These are phyloP conservation scores for Galeopsomyia nigrocyanea DNA, from an alignment of 2,888 invertebrate species.

Conservation along the genomic window DNA sequence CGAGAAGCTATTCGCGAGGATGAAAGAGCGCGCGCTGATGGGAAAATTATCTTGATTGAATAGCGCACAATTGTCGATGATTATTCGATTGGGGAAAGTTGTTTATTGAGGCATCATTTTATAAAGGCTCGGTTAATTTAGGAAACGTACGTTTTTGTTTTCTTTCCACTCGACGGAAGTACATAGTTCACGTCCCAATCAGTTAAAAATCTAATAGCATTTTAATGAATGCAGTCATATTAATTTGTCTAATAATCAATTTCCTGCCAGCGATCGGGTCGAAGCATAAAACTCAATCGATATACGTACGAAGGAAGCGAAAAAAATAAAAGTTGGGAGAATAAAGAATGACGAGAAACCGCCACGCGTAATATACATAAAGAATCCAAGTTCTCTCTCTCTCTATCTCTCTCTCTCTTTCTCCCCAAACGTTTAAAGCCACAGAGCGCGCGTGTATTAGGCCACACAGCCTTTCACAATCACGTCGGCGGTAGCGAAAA, in stretches of 20 bases:
- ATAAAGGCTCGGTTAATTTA: no score
- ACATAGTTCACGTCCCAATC: no score
- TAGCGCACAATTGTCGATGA: slow-evolving; percentile 11
- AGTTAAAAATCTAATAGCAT: no score
- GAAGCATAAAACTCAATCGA: slow-evolving; percentile 12
- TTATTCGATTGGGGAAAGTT: background rate
- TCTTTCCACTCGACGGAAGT: no score
- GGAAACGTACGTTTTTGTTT: no score
- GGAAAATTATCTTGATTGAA: slow-evolving; percentile 43
- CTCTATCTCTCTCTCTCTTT: no score
- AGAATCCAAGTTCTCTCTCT: background rate
- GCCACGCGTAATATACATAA: slow-evolving; percentile 15
- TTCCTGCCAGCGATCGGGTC: no score
- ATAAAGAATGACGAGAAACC: slow-evolving; percentile 20
- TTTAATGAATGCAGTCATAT: no score
- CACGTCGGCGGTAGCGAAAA: background rate
- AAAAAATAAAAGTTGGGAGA: background rate
- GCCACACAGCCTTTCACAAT: no score
- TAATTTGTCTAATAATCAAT: no score
- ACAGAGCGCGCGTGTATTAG: background rate
- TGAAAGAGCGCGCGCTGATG: slow-evolving; percentile 21
- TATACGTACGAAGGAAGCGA: slow-evolving; percentile 1
- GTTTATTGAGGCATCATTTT: no score
- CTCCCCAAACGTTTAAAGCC: slow-evolving; percentile 12
- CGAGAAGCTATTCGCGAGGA: slow-evolving; percentile 15